Evolutionary conservation across 2,113 vertebrate genomes (phyloP).

Genomic region (Siphamia tubifer): DNA sequence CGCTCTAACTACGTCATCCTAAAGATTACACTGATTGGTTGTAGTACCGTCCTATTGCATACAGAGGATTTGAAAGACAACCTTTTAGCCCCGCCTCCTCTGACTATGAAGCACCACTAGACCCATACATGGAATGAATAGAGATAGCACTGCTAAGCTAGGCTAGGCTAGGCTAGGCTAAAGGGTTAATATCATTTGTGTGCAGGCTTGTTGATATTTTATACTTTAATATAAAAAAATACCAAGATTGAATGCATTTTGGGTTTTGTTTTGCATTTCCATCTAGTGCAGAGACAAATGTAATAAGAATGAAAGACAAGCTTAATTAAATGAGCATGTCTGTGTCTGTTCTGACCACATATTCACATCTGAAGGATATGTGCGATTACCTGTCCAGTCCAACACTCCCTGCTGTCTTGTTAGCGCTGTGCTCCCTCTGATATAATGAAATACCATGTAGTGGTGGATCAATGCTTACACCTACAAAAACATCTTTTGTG

Average conservation of each 20-base stretch:
- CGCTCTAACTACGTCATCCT: no score
- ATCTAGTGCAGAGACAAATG: not conserved
- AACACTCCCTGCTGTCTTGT: conserved; percentile 27
- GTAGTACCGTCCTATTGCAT: no score
- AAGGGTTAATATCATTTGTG: no score
- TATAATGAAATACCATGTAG: conserved; percentile 27
- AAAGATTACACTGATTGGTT: no score
- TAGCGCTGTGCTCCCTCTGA: conserved; percentile 5
- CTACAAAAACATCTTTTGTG: not conserved
- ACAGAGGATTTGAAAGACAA: no score
- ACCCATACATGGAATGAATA: no score
- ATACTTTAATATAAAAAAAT: not conserved
- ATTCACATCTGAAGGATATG: not conserved
- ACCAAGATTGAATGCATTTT: not conserved
- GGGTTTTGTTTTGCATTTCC: not conserved
- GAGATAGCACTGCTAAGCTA: no score
- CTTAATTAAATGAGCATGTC: not conserved
- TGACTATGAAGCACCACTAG: no score
- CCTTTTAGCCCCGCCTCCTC: no score
- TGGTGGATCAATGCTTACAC: conserved; percentile 35
- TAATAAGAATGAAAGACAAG: not conserved
- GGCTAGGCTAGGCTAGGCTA: no score
- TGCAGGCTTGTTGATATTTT: not conserved
- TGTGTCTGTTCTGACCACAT: not conserved
- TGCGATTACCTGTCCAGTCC: not conserved